phyloP scores from a whole-genome alignment of 2,113 vertebrate genomes.

The Glaucomys volans region DNA sequence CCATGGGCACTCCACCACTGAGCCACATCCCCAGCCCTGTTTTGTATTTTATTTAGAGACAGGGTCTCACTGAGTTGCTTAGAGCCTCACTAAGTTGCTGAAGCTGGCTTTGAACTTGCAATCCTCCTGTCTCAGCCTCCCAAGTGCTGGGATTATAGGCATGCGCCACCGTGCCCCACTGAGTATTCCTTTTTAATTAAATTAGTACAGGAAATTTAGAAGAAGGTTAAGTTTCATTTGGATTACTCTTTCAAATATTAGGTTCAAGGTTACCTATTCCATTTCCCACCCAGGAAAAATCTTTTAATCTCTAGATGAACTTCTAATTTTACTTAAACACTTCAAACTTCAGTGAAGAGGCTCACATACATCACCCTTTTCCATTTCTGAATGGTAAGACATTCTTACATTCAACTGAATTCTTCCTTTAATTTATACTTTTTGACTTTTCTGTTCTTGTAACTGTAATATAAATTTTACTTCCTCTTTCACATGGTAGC shows the following conservation, averaged over 20 bases:
- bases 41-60: no score
- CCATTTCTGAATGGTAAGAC: background rate
- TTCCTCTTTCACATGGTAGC: slow-evolving; percentile 11
- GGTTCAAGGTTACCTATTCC: background rate
- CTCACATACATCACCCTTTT: background rate
- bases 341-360: slow-evolving; percentile 14
- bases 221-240: slow-evolving; percentile 1
- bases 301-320: background rate
- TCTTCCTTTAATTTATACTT: slow-evolving; percentile 4
- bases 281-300: background rate
- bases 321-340: slow-evolving; percentile 8
- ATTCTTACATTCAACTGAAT: slow-evolving; percentile 32
- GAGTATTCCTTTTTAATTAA: slow-evolving; percentile 42
- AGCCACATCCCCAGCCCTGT: no score
- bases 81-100: no score
- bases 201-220: background rate
- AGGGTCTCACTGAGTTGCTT: no score
- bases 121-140: no score
- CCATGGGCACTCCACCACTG: no score
- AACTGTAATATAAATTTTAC: background rate
- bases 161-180: no score
- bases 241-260: background rate
- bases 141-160: no score
- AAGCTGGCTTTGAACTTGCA: no score
- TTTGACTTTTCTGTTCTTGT: background rate